These are phyloP conservation scores for Rutpela maculata DNA, from an alignment of 2,888 invertebrate species.

Conservation along the genomic window DNA sequence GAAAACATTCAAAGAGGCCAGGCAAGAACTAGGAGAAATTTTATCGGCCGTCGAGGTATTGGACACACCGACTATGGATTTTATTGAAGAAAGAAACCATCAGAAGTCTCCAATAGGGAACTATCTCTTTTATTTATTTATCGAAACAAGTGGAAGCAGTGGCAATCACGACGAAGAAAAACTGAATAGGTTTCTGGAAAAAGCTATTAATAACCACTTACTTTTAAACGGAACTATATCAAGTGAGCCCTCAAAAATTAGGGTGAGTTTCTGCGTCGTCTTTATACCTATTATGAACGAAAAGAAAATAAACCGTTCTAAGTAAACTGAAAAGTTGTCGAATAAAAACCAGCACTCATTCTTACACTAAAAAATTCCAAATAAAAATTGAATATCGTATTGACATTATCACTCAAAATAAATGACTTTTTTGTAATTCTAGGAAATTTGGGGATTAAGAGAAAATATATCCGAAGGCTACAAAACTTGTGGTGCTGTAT, in stretches of 20 bases:
- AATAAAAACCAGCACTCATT: too few relatives aligned
- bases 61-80: conserved; percentile 83
- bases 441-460: conserved; percentile 89
- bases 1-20: conserved; percentile 84
- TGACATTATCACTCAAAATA: too few relatives aligned
- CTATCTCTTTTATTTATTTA: conserved; percentile 87
- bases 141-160: conserved; percentile 92
- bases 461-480: conserved; percentile 88
- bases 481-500: conserved; percentile 83
- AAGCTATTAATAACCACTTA: conserved; percentile 81
- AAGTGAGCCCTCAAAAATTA: conserved; percentile 85
- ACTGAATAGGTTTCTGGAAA: conserved; percentile 84
- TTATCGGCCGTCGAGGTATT: conserved; percentile 97
- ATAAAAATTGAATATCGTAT: too few relatives aligned
- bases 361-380: too few relatives aligned
- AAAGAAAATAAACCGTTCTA: too few relatives aligned
- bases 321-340: too few relatives aligned
- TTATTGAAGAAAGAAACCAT: conserved; percentile 78
- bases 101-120: conserved; percentile 79
- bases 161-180: conserved; percentile 90
- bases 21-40: conserved; percentile 87
- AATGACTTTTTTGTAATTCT: conserved; percentile 51
- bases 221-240: conserved; percentile 90
- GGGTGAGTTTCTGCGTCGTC: conserved; percentile 78
- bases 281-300: too few relatives aligned